phyloP scores from a whole-genome alignment of 2,797 vertebrate species.

The Anguilla anguilla region DNA sequence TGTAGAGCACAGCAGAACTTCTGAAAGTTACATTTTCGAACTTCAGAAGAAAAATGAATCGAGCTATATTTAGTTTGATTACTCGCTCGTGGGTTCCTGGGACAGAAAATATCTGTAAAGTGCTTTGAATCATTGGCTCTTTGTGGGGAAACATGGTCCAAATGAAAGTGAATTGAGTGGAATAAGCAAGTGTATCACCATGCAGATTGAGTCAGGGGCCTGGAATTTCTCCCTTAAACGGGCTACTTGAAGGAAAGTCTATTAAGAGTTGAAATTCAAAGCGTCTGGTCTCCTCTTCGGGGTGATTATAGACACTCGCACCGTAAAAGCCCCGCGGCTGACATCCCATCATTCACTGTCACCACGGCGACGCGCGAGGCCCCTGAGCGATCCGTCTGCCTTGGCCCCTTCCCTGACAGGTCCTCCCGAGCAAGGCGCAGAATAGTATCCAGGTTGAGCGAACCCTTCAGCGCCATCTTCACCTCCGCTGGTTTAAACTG shows the following conservation, averaged over 20 bases:
- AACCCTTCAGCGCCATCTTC: neutral
- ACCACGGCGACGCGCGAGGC: neutral
- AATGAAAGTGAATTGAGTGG: neutral
- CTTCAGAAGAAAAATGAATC: no score
- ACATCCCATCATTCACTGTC: conserved; percentile 5
- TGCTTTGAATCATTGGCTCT: no score
- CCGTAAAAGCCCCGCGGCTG: neutral
- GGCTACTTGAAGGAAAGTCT: neutral
- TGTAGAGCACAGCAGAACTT: no score
- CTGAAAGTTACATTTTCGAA: no score
- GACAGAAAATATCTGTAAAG: no score
- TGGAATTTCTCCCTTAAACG: neutral
- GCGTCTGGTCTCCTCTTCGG: neutral
- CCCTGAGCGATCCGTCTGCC: neutral
- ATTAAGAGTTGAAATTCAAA: neutral
- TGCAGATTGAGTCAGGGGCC: neutral
- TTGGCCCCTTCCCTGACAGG: neutral
- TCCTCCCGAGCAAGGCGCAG: neutral
- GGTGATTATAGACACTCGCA: neutral
- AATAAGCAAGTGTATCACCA: neutral
- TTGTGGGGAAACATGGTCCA: no score
- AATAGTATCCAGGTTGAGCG: neutral
- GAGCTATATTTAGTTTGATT: no score
- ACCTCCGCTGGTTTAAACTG: neutral
- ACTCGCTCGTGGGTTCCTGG: no score